Conservation (phyloP, 35 echinoderm and acorn worm genomes). For the Diadema setosum region DNA sequence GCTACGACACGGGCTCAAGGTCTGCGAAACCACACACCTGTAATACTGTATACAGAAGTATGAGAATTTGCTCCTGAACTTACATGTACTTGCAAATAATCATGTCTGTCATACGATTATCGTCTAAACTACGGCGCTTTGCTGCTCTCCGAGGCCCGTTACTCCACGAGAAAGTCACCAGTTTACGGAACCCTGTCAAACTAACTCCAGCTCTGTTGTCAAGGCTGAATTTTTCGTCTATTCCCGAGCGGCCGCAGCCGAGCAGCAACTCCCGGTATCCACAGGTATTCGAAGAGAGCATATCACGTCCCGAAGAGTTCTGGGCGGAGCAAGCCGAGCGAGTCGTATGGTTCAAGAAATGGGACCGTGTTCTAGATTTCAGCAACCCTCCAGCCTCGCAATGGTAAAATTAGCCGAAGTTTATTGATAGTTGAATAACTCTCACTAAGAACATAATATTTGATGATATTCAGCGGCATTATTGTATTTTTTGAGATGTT, state of each 20-base stretch:
- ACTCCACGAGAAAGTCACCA: not conserved
- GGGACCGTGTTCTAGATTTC: conserved; percentile 73
- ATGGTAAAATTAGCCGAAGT: no score
- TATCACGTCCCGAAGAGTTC: conserved; percentile 60
- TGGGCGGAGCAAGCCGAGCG: conserved; percentile 81
- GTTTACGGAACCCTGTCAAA: not conserved
- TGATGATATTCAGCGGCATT: no score
- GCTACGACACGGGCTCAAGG: no score
- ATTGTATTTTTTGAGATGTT: no score
- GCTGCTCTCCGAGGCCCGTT: not conserved
- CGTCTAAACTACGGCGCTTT: not conserved
- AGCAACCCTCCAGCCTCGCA: conserved; percentile 41
- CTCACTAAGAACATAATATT: no score
- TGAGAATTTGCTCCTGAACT: no score
- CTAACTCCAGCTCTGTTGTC: not conserved
- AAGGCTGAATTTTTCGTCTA: not conserved
- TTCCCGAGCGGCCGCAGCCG: not conserved
- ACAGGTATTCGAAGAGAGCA: not conserved
- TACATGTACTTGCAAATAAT: no score
- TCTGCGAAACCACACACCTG: no score
- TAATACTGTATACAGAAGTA: no score
- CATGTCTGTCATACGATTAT: not conserved
- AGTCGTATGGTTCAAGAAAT: conserved; percentile 84
- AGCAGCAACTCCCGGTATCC: not conserved
- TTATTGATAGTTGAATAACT: no score